phyloP scores from a whole-genome alignment of 2,888 invertebrate genomes.

The Icerya purchasi region DNA sequence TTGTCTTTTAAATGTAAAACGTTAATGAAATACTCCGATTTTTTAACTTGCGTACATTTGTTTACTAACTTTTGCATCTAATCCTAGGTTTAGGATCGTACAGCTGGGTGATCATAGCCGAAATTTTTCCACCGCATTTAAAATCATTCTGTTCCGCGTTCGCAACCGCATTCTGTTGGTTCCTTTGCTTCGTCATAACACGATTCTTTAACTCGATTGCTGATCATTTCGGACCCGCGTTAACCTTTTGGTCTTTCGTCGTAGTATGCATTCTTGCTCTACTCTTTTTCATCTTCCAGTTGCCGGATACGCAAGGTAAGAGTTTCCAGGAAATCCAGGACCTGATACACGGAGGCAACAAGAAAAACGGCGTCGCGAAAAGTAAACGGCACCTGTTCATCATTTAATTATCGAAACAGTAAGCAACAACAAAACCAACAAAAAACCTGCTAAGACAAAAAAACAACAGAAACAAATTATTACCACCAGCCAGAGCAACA shows the following conservation, averaged over 20 bases:
- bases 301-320: conserved; percentile 32
- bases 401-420: background rate
- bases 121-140: conserved; percentile 56
- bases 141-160: conserved; percentile 54
- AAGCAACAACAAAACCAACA: background rate
- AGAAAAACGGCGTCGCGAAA: background rate
- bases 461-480: too few relatives aligned
- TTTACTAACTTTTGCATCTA: background rate
- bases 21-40: too few relatives aligned
- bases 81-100: conserved; percentile 43
- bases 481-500: too few relatives aligned
- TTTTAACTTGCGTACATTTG: too few relatives aligned
- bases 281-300: conserved; percentile 43
- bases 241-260: conserved; percentile 51
- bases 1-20: too few relatives aligned
- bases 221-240: conserved; percentile 35
- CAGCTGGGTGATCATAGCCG: conserved; percentile 64
- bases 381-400: background rate
- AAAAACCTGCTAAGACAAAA: background rate
- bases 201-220: conserved; percentile 41
- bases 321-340: conserved; percentile 18
- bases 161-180: conserved; percentile 56
- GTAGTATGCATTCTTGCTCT: conserved; percentile 37
- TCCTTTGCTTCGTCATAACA: conserved; percentile 50
- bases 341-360: conserved; percentile 14